Conservation (phyloP, 2,888 invertebrate species). For the Erebia epiphron region DNA sequence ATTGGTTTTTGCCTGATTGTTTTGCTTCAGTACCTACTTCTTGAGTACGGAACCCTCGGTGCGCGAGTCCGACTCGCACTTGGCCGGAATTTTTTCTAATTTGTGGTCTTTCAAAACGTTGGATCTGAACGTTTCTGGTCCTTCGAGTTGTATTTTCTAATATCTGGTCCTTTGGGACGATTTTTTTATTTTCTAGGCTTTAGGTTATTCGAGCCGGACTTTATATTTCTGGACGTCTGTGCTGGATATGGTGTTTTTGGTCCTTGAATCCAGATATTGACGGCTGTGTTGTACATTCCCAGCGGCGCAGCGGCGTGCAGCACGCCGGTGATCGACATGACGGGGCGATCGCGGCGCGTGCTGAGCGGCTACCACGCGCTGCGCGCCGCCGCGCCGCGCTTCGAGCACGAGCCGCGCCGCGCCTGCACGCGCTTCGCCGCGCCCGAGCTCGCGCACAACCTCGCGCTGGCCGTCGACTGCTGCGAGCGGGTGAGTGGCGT, state of each 20-base stretch:
- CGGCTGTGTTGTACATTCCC: neutral
- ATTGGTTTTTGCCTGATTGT: no score
- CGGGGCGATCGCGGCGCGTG: constrained; percentile 96
- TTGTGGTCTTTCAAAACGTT: no score
- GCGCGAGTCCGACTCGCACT: no score
- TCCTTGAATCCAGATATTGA: neutral
- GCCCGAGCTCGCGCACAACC: constrained; percentile 96
- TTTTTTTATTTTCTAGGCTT: no score
- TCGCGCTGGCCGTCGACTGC: constrained; percentile 94
- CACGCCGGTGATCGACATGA: constrained; percentile 99
- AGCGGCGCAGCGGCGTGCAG: constrained; percentile 96
- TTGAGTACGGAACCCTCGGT: no score
- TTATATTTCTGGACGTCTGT: no score
- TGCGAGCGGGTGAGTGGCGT: constrained; percentile 89
- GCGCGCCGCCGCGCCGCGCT: constrained; percentile 86
- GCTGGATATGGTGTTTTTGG: neutral
- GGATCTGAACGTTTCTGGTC: no score
- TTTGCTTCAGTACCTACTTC: no score
- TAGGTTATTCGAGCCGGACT: no score
- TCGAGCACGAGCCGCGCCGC: constrained; percentile 84
- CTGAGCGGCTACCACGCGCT: constrained; percentile 96
- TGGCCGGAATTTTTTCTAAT: no score
- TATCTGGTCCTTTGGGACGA: no score
- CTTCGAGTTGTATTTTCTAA: no score
- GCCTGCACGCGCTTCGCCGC: constrained; percentile 87